A percentile compares a stretch with the other conserved stretches of the same genome.
phyloP scores from a whole-genome alignment of 2,797 vertebrate species.

The Calcarius lapponicus region DNA sequence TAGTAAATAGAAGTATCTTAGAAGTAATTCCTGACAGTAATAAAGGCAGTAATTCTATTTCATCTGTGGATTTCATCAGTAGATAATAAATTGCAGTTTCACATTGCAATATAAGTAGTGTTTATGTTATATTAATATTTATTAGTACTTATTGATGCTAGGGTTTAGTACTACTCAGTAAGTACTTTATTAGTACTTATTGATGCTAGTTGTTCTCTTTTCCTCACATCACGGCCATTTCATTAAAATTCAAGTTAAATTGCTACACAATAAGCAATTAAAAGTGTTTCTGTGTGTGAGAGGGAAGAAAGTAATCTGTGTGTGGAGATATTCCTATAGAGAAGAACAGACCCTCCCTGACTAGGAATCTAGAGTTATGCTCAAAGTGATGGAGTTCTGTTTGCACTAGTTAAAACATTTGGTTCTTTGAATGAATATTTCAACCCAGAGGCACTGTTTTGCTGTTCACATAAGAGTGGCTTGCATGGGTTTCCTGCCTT shows the following conservation, averaged over 20 bases:
- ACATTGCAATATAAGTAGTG: background rate
- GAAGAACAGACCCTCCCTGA: background rate
- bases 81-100: background rate
- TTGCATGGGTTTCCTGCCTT: background rate
- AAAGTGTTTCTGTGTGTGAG: background rate
- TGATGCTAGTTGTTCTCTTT: slow-evolving; percentile 12
- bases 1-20: slow-evolving; percentile 45
- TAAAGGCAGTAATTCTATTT: slow-evolving; percentile 33
- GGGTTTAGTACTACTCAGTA: background rate
- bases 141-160: slow-evolving; percentile 14
- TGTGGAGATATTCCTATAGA: background rate
- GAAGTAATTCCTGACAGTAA: slow-evolving; percentile 11
- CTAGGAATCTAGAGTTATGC: background rate
- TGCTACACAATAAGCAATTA: slow-evolving; percentile 24
- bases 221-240: slow-evolving; percentile 4
- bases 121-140: slow-evolving; percentile 52
- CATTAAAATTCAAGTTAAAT: background rate
- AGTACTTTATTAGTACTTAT: background rate
- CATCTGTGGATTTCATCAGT: background rate
- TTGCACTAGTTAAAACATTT: background rate
- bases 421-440: background rate
- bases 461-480: background rate
- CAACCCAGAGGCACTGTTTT: background rate
- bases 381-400: background rate
- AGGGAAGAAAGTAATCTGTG: background rate